Base-by-base conservation (phyloP, 2,113 vertebrate species). In the Scophthalmus maximus region DNA sequence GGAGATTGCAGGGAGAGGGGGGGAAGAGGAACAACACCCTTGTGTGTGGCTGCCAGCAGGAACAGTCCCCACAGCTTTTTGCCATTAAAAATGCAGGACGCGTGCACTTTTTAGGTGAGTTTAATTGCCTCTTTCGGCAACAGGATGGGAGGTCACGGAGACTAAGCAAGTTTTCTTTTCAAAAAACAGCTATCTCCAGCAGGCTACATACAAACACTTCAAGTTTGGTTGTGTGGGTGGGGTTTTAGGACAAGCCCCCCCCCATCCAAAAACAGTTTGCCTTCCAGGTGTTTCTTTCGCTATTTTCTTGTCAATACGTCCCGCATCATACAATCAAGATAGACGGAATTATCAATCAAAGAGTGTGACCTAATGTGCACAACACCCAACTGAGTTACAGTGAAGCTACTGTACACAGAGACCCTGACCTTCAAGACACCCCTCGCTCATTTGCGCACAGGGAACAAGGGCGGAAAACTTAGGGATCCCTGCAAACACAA, bases 21-120 rank as follows among this genome's bases (percentile, higher is more conserved):
- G 68, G 80, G 68, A 46, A 25, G 27, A 50, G 70, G 64, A 90
- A 94, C 90, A 91, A 92, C 87, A 90, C 87, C 76, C 90, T 87
- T 92, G 87, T 93, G 89, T 91, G 78, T 8, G 26, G 71, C 81
- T 87, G 87, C 82, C 78, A 82, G 86, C 76, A 69, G 81, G 84
- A 86, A 80, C 80, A 81, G 87, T 89, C 78, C 65, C 78, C 52
- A 69, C 89, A 87, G 87, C 82, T 89, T 87, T 84, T 78, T 74
- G 68, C 83, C 82, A 88, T 90, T 93, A 87, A 88, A 86, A 85
- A 91, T 87, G 87, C 83, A 85, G 62, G 74, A 76, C 26, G 66
- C 83, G 82, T 75, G 73, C 87, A 75, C 76, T 78, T 90, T n/a
- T 73, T 86, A 85, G 82, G 85, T 81, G 78, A 78, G 73, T 76